Percentiles rank a stretch among this genome's conserved stretches.
These are phyloP conservation scores for Labeo calbasu DNA, from an alignment of 2,797 vertebrate species.

Conservation along the genomic window DNA sequence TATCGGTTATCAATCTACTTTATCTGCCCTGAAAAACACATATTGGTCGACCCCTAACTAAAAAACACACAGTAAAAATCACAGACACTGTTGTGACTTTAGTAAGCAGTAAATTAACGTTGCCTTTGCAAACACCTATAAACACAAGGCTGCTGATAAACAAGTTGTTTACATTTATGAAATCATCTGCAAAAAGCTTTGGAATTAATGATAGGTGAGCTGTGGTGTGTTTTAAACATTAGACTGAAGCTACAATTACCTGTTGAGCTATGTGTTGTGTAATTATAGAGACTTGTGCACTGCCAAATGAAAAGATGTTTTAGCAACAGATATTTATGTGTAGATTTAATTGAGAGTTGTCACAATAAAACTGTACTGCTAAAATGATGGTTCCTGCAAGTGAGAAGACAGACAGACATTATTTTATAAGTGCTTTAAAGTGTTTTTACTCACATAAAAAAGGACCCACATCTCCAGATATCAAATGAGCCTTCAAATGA, in stretches of 20 bases:
- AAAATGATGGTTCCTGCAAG: background rate
- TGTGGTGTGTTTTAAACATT: background rate
- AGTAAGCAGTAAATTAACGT: background rate
- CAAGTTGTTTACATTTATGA: background rate
- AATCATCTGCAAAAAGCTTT: background rate
- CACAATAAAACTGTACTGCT: background rate
- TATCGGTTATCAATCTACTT: too few species aligned
- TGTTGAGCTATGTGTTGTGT: background rate
- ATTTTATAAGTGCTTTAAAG: constrained; percentile 2
- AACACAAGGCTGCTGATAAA: background rate
- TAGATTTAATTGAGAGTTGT: constrained; percentile 13
- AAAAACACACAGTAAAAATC: background rate
- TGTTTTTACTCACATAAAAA: background rate
- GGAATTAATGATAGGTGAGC: background rate
- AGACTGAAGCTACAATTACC: constrained; percentile 1
- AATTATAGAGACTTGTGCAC: constrained; percentile 1
- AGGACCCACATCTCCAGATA: background rate
- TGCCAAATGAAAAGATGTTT: constrained; percentile 4
- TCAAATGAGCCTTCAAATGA: constrained; percentile 13
- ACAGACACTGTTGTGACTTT: background rate
- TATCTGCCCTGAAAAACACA: too few species aligned
- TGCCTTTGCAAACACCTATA: background rate
- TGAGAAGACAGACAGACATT: constrained; percentile 9
- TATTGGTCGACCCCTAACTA: too few species aligned
- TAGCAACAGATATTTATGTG: background rate